A percentile compares a stretch with the other conserved stretches of the same genome.
Conservation (phyloP, 2,888 invertebrate species). For the Eupithecia centaureata region DNA sequence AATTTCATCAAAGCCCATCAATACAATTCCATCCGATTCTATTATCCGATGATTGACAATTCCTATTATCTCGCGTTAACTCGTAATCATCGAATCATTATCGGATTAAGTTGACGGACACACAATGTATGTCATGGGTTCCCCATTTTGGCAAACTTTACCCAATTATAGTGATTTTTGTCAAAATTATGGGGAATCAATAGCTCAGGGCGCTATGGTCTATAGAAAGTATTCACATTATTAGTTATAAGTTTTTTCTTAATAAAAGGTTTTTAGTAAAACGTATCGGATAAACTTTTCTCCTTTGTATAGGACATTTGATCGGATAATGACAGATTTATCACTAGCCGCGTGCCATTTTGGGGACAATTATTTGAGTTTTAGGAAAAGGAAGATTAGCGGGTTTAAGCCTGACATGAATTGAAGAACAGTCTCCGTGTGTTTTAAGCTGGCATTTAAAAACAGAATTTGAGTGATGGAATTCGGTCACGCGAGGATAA, state of each 20-base stretch:
- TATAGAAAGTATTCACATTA: neutral
- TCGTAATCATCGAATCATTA: constrained; percentile 61
- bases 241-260: neutral
- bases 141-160: constrained; percentile 30
- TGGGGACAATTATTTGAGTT: constrained; percentile 2
- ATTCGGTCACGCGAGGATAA: too few species aligned
- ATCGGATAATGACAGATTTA: constrained; percentile 8
- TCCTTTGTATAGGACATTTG: neutral
- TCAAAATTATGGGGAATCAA: constrained; percentile 9
- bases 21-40: constrained; percentile 2
- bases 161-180: constrained; percentile 18
- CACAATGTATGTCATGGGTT: constrained; percentile 47
- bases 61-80: constrained; percentile 51
- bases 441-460: too few species aligned
- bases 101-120: constrained; percentile 45
- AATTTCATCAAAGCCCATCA: neutral
- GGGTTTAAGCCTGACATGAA: too few species aligned
- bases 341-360: constrained; percentile 16
- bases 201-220: neutral
- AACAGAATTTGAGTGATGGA: too few species aligned
- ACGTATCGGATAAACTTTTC: neutral
- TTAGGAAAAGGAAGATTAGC: neutral
- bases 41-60: constrained; percentile 54
- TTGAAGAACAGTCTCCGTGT: too few species aligned
- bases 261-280: neutral